Evolutionary conservation across 2,113 vertebrate genomes (phyloP).

Genomic region (Phalacrocorax pelagicus): DNA sequence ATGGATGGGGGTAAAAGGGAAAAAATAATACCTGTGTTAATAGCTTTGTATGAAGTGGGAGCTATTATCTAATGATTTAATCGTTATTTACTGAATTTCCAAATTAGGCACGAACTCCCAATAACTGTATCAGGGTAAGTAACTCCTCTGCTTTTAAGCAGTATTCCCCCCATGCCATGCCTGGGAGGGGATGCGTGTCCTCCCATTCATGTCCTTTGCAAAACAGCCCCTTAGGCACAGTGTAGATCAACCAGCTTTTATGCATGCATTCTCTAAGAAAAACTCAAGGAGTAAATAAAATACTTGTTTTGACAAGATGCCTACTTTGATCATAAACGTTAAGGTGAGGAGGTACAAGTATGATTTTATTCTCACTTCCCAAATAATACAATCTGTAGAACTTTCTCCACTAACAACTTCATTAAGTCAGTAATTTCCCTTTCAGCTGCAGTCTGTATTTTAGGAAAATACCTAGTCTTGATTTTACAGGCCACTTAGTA

Average conservation of each 20-base stretch:
- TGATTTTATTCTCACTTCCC: background rate
- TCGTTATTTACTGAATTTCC: background rate
- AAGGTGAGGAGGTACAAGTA: background rate
- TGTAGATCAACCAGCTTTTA: background rate
- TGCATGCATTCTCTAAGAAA: background rate
- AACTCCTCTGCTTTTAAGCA: background rate
- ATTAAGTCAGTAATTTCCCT: background rate
- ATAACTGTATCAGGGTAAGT: background rate
- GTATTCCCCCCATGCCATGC: background rate
- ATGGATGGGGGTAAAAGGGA: background rate
- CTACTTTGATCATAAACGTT: conserved; percentile 4
- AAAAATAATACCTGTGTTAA: background rate
- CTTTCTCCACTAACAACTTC: background rate
- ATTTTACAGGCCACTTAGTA: background rate
- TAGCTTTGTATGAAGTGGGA: background rate
- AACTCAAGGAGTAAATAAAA: conserved; percentile 5
- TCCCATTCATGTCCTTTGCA: background rate
- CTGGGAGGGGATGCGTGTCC: background rate
- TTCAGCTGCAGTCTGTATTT: background rate
- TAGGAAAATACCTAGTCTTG: background rate
- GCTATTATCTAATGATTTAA: background rate
- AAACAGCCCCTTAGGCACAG: background rate
- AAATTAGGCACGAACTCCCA: background rate
- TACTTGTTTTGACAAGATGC: background rate
- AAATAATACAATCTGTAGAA: background rate